Percentiles rank a stretch among this genome's conserved stretches.
phyloP scores from a whole-genome alignment of 2,888 invertebrate genomes.

The Philaethria dido region DNA sequence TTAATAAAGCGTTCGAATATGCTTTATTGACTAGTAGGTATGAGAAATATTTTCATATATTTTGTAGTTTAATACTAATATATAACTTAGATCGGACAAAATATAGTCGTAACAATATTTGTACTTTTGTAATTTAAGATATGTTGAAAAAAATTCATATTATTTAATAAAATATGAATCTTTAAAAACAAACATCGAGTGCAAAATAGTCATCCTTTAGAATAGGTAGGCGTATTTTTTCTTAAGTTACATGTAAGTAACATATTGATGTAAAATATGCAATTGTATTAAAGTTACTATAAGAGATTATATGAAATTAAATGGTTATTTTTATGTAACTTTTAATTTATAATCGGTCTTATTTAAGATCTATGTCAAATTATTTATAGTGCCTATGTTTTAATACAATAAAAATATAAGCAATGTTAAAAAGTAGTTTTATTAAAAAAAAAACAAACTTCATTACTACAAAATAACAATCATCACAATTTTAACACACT shows the following conservation, averaged over 20 bases:
- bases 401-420: conserved; percentile 8
- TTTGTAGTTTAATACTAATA: background rate
- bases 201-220: conserved; percentile 38
- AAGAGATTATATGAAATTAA: conserved; percentile 43
- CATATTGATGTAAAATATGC: background rate
- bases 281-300: conserved; percentile 2
- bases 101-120: conserved; percentile 1
- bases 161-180: background rate
- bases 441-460: conserved; percentile 12
- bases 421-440: conserved; percentile 6
- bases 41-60: background rate
- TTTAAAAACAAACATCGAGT: conserved; percentile 30
- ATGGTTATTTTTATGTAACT: background rate
- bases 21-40: background rate
- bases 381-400: background rate
- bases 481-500: too few species aligned
- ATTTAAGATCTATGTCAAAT: background rate
- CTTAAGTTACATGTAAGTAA: conserved; percentile 10
- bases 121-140: background rate
- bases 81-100: conserved; percentile 13
- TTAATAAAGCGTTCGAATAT: too few species aligned
- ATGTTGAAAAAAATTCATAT: background rate
- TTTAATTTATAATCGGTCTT: conserved; percentile 10
- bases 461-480: background rate
- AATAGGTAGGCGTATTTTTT: conserved; percentile 30